phyloP scores from a whole-genome alignment of 2,113 vertebrate species.

The Mesocricetus auratus region DNA sequence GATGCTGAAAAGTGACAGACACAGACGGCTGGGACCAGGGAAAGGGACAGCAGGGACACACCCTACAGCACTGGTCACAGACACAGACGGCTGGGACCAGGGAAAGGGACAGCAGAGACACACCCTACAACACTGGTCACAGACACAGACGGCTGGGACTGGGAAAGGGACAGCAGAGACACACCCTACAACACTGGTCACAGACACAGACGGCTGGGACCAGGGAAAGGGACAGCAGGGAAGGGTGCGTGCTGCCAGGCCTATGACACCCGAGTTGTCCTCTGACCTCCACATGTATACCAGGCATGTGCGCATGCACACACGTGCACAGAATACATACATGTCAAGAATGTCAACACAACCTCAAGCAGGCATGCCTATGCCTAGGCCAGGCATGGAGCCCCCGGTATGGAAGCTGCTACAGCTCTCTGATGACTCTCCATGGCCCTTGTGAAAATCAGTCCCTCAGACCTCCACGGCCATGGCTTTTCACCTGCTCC shows the following conservation, averaged over 20 bases:
- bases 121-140: too few relatives aligned
- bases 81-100: not conserved
- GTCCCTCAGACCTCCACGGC: not conserved
- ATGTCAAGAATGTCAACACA: not conserved
- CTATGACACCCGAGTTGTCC: not conserved
- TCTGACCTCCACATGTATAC: not conserved
- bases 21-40: not conserved
- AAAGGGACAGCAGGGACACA: not conserved
- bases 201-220: not conserved
- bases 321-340: not conserved
- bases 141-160: fast-evolving
- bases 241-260: not conserved
- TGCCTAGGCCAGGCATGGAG: not conserved
- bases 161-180: not conserved
- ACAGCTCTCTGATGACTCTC: not conserved
- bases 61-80: too few relatives aligned
- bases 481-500: not conserved
- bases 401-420: not conserved
- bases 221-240: not conserved
- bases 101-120: too few relatives aligned
- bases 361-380: not conserved
- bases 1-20: not conserved
- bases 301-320: too few relatives aligned
- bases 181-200: not conserved
- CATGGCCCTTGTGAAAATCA: not conserved